Evolutionary conservation across 2,113 vertebrate species (phyloP).

Genomic region (Embiotoca jacksoni): DNA sequence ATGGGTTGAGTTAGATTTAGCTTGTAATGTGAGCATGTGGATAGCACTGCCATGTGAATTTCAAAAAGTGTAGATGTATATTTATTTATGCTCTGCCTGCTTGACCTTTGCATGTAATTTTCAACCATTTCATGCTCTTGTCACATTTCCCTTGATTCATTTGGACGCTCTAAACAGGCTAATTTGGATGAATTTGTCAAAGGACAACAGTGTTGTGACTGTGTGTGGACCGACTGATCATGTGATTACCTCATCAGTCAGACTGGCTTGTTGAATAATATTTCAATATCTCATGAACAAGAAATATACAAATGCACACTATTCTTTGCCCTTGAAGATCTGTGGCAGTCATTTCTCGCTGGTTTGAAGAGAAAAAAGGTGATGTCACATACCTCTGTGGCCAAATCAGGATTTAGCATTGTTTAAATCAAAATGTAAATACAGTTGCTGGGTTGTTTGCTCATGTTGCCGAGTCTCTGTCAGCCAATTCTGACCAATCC

Average conservation of each 20-base stretch:
- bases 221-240: conserved; percentile 27
- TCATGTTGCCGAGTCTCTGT: background rate
- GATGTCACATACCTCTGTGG: background rate
- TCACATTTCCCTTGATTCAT: conserved; percentile 28
- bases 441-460: conserved; percentile 1
- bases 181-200: conserved; percentile 43
- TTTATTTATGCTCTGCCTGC: conserved; percentile 16
- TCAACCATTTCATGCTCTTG: conserved; percentile 14
- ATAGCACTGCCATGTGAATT: conserved; percentile 9
- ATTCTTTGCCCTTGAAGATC: too few relatives aligned
- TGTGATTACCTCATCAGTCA: conserved; percentile 36
- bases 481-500: background rate
- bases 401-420: background rate
- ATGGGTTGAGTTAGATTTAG: background rate
- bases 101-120: conserved; percentile 65
- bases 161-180: conserved; percentile 17
- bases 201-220: conserved; percentile 18
- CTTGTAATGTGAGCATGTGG: conserved; percentile 19
- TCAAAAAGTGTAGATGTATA: conserved; percentile 34
- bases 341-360: too few relatives aligned
- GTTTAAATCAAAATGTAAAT: background rate
- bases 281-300: conserved; percentile 15
- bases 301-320: too few relatives aligned
- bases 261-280: conserved; percentile 19
- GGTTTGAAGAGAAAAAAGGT: too few relatives aligned